These are phyloP conservation scores for Tiphia femorata DNA, from an alignment of 2,888 invertebrate species.

Conservation along the genomic window DNA sequence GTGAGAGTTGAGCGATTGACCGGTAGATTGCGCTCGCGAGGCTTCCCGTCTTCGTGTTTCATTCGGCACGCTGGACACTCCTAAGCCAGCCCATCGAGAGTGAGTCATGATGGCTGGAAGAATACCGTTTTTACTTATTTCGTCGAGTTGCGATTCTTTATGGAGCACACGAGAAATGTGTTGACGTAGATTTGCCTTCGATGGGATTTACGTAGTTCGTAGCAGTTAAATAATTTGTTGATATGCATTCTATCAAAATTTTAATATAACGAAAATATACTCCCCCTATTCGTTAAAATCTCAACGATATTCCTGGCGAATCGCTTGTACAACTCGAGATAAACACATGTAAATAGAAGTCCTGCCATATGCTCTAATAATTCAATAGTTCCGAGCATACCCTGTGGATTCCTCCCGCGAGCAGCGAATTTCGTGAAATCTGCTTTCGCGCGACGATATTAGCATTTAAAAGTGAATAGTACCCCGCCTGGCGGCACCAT, in stretches of 20 bases:
- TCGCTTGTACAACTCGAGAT: neutral
- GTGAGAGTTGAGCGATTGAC: constrained; percentile 58
- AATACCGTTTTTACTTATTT: too few species aligned
- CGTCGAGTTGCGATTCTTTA: too few species aligned
- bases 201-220: too few species aligned
- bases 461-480: constrained; percentile 64
- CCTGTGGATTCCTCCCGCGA: constrained; percentile 22
- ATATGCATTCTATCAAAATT: too few species aligned
- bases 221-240: too few species aligned
- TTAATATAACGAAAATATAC: too few species aligned
- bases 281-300: too few species aligned
- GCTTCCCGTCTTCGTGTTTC: constrained; percentile 20
- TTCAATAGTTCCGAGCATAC: constrained; percentile 30
- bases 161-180: too few species aligned
- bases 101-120: neutral
- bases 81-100: too few species aligned
- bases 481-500: constrained; percentile 65
- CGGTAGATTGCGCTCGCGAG: constrained; percentile 63
- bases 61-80: neutral
- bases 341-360: constrained; percentile 24
- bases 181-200: too few species aligned
- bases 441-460: constrained; percentile 59
- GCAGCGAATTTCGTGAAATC: constrained; percentile 60
- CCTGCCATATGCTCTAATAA: constrained; percentile 27
- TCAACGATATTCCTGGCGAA: too few species aligned